A percentile compares a stretch with the other conserved stretches of the same genome.
Evolutionary conservation across 1,140 invertebrate species (phyloP).

Genomic region (Trichomalopsis sarcophagae): DNA sequence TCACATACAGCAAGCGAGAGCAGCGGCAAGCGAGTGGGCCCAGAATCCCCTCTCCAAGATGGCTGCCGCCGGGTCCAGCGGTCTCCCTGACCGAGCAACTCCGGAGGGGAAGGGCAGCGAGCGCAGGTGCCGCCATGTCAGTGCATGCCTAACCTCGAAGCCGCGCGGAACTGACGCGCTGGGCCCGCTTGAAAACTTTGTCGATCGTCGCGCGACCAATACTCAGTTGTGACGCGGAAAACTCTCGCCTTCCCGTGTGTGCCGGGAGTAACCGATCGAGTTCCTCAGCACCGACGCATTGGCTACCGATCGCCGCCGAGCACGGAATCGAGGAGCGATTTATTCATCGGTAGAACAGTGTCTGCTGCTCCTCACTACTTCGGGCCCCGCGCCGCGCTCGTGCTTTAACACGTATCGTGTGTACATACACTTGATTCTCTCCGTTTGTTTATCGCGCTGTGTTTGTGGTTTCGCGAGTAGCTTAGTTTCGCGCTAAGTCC

Average conservation of each 20-base stretch:
- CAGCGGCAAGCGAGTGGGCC: slow-evolving; percentile 44
- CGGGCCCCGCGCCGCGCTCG: slow-evolving; percentile 9
- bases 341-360: slow-evolving; percentile 5
- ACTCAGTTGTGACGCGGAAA: background rate
- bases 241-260: background rate
- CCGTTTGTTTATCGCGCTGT: background rate
- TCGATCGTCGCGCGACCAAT: background rate
- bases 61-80: slow-evolving; percentile 68
- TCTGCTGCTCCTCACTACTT: background rate
- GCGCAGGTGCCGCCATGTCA: slow-evolving; percentile 76
- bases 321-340: background rate
- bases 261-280: background rate
- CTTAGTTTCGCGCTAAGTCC: background rate
- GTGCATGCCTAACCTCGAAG: slow-evolving; percentile 73
- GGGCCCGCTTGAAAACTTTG: background rate
- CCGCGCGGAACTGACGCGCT: slow-evolving; percentile 52
- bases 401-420: slow-evolving; percentile 4
- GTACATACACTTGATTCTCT: too few relatives aligned
- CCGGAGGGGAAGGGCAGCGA: slow-evolving; percentile 68
- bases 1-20: background rate
- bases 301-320: background rate
- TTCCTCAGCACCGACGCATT: background rate
- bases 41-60: slow-evolving; percentile 71
- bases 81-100: slow-evolving; percentile 64
- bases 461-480: background rate